Conservation (phyloP, 2,113 vertebrate genomes). For the Psittacula cyanocephala region DNA sequence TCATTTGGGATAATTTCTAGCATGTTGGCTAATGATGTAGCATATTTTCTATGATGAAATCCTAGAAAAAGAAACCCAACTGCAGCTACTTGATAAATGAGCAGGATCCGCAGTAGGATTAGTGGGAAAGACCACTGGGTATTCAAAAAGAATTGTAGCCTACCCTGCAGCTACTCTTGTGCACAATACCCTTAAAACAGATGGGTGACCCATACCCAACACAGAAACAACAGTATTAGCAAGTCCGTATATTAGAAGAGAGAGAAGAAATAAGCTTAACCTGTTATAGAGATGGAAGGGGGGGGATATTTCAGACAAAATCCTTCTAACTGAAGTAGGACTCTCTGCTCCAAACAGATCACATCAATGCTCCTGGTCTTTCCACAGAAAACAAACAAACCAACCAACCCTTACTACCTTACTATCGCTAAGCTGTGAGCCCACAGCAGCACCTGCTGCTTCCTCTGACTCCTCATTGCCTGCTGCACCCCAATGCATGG, state of each 20-base stretch:
- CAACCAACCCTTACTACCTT: background rate
- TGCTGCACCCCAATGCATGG: fast-evolving
- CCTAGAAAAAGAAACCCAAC: background rate
- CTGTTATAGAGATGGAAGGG: background rate
- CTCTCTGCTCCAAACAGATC: background rate
- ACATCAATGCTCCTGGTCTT: background rate
- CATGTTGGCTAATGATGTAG: background rate
- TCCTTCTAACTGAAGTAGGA: background rate
- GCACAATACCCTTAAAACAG: background rate
- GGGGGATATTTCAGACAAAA: background rate
- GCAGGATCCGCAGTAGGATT: background rate
- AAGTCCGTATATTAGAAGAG: background rate
- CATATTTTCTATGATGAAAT: background rate
- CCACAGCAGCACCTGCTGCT: background rate
- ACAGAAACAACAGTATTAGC: background rate
- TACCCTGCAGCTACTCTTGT: background rate
- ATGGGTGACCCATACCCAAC: background rate
- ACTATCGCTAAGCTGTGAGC: background rate
- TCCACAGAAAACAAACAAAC: background rate
- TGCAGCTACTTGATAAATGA: background rate
- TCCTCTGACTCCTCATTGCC: background rate
- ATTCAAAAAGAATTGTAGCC: background rate
- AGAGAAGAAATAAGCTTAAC: background rate
- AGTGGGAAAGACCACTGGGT: background rate
- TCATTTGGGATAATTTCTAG: background rate